Evolutionary conservation across 2,888 invertebrate genomes (phyloP).

Genomic region (Mesorhabditis sp.): DNA sequence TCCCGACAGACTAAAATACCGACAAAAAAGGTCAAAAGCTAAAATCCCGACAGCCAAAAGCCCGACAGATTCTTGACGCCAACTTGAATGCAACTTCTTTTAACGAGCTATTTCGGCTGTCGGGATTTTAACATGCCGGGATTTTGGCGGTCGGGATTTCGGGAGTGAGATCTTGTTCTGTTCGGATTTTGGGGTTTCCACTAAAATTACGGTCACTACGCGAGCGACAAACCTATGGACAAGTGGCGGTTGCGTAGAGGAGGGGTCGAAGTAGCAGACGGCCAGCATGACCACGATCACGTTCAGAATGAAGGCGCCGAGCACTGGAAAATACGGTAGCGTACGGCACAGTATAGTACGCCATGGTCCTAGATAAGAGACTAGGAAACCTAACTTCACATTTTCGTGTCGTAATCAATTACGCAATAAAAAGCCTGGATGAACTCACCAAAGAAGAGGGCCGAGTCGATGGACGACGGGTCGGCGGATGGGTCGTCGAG

Average conservation of each 20-base stretch:
- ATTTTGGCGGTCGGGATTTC: too few species aligned
- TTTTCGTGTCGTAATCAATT: too few species aligned
- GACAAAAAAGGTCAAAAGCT: not conserved
- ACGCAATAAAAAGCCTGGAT: not conserved
- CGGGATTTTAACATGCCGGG: too few species aligned
- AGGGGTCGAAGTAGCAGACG: conserved; percentile 1
- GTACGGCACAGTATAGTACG: too few species aligned
- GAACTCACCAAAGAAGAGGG: conserved; percentile 2
- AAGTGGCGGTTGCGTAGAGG: not conserved
- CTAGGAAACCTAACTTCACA: too few species aligned
- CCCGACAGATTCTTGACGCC: too few species aligned
- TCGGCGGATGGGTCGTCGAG: conserved; percentile 3
- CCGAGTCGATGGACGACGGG: conserved; percentile 5
- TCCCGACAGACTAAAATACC: not conserved
- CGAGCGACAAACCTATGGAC: not conserved
- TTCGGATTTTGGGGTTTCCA: not conserved
- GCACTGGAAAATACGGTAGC: not conserved
- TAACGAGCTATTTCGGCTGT: too few species aligned
- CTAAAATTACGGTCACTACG: not conserved
- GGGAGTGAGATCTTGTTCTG: not conserved
- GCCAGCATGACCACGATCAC: conserved; percentile 5
- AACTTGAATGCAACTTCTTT: too few species aligned
- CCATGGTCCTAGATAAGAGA: too few species aligned
- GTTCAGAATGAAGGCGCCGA: conserved; percentile 1
- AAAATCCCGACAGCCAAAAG: not conserved